phyloP scores from a whole-genome alignment of 2,113 vertebrate genomes.

The Triplophysa rosa region DNA sequence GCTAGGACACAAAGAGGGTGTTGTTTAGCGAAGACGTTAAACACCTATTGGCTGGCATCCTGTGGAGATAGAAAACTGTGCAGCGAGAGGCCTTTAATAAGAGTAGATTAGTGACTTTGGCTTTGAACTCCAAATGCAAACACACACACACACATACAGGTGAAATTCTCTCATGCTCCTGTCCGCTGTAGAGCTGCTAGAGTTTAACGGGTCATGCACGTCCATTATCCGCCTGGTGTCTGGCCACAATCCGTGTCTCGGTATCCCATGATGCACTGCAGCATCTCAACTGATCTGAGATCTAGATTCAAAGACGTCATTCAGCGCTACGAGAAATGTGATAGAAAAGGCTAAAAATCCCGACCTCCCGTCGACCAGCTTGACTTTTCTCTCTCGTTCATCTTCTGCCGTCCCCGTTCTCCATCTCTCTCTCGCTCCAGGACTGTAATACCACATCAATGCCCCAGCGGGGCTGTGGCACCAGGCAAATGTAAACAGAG shows the following conservation, averaged over 20 bases:
- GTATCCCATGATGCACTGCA: constrained; percentile 33
- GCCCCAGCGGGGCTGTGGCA: constrained; percentile 49
- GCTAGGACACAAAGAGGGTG: constrained; percentile 45
- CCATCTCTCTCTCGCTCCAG: constrained; percentile 23
- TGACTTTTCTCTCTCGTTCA: constrained; percentile 43
- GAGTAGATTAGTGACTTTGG: constrained; percentile 52
- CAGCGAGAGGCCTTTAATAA: constrained; percentile 49
- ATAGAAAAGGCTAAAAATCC: constrained; percentile 22
- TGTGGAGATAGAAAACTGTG: constrained; percentile 34
- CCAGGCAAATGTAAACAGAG: constrained; percentile 48
- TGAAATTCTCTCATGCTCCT: constrained; percentile 16
- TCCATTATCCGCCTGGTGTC: not conserved
- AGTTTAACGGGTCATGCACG: not conserved
- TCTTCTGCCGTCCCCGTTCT: constrained; percentile 5
- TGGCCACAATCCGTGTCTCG: constrained; percentile 7
- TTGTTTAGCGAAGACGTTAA: constrained; percentile 50
- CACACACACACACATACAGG: constrained; percentile 17
- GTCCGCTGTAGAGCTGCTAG: not conserved
- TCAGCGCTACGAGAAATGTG: constrained; percentile 12
- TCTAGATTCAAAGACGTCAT: constrained; percentile 27
- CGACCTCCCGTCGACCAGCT: constrained; percentile 32
- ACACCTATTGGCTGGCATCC: constrained; percentile 44
- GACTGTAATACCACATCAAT: constrained; percentile 40
- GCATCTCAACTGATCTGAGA: constrained; percentile 16
- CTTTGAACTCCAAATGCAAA: constrained; percentile 25